Conservation (phyloP, 2,797 vertebrate species). For the Myotis vivesi region DNA sequence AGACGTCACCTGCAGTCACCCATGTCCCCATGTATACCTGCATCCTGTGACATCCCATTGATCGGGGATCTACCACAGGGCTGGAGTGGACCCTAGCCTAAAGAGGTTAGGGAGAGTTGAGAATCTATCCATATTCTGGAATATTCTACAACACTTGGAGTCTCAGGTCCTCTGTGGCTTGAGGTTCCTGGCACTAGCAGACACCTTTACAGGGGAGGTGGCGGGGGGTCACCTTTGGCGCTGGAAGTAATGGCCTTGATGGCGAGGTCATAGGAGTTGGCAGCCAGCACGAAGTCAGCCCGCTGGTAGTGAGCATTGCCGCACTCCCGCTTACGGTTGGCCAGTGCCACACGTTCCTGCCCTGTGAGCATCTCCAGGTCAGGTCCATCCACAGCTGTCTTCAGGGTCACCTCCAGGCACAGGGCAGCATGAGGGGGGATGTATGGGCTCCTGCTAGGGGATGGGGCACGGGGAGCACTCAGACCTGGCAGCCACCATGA, state of each 20-base stretch:
- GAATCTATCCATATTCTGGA: neutral
- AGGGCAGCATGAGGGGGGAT: conserved; percentile 88
- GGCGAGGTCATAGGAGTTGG: conserved; percentile 95
- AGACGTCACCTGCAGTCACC: neutral
- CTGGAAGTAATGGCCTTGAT: conserved; percentile 92
- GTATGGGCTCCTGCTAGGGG: conserved; percentile 83
- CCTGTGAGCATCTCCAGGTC: conserved; percentile 93
- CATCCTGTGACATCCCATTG: neutral
- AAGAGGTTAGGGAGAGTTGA: neutral
- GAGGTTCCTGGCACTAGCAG: neutral
- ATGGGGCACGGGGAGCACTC: neutral
- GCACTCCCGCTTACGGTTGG: conserved; percentile 90
- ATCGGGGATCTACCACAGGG: neutral
- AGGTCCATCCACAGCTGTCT: conserved; percentile 85
- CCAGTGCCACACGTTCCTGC: conserved; percentile 88
- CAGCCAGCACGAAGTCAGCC: conserved; percentile 92
- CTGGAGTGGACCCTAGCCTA: neutral
- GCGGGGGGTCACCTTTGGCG: conserved; percentile 89
- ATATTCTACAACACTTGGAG: neutral
- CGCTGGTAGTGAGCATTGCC: conserved; percentile 95
- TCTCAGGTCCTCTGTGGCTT: neutral
- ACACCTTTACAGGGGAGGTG: neutral
- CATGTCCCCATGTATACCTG: neutral
- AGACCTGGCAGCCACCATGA: neutral
- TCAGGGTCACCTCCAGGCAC: conserved; percentile 90